phyloP scores from a whole-genome alignment of 1,140 invertebrate genomes.

The Panulirus ornatus region DNA sequence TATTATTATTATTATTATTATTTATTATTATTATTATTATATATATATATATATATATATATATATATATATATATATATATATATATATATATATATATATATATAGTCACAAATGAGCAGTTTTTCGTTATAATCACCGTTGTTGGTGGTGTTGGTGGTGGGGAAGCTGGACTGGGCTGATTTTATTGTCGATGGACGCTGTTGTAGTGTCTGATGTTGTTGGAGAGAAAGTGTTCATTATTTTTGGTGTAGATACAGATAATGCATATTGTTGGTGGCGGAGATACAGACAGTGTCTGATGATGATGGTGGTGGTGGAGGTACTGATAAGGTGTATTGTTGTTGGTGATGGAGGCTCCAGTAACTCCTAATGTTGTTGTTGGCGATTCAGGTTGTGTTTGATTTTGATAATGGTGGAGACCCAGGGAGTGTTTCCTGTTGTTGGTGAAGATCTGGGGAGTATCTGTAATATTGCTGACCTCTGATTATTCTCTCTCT shows the following conservation, averaged over 20 bases:
- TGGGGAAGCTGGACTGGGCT: too few species aligned
- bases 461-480: background rate
- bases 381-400: background rate
- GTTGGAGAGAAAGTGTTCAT: too few species aligned
- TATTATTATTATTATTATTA: too few species aligned
- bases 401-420: background rate
- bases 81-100: slow-evolving; percentile 14
- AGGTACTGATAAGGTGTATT: background rate
- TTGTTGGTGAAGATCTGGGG: background rate
- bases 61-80: slow-evolving; percentile 14
- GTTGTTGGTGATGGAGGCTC: background rate
- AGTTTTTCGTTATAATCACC: too few species aligned
- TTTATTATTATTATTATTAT: background rate
- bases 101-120: background rate
- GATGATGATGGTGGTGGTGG: background rate
- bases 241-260: too few species aligned
- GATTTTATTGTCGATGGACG: too few species aligned
- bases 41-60: slow-evolving; percentile 14
- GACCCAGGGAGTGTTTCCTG: background rate
- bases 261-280: too few species aligned
- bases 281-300: too few species aligned
- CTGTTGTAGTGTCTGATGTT: too few species aligned
- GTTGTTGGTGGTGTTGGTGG: too few species aligned
- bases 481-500: background rate
- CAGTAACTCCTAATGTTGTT: too few species aligned